These are phyloP conservation scores for Amitus sp. DNA, from an alignment of 2,888 invertebrate genomes.

Conservation along the genomic window DNA sequence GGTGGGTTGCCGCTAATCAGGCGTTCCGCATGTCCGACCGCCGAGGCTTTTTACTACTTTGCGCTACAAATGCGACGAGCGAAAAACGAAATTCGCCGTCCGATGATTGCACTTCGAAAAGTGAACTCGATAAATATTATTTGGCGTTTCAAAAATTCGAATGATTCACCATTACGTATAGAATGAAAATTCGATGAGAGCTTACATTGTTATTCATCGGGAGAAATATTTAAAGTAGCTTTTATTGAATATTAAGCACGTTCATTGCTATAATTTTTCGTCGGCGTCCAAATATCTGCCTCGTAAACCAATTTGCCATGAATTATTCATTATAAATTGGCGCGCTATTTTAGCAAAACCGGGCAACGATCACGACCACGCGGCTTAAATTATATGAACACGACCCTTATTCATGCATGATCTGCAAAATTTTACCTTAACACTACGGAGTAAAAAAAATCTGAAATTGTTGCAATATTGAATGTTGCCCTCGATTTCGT, in stretches of 20 bases:
- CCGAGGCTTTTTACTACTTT: not conserved
- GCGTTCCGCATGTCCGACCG: not conserved
- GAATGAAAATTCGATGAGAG: too few species aligned
- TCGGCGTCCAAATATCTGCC: conserved; percentile 25
- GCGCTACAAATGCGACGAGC: not conserved
- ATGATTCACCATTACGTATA: too few species aligned
- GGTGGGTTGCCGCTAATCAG: not conserved
- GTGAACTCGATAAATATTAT: too few species aligned
- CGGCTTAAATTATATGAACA: conserved; percentile 23
- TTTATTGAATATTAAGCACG: too few species aligned
- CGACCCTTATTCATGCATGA: conserved; percentile 19
- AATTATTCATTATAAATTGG: conserved; percentile 32
- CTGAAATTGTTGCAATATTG: not conserved
- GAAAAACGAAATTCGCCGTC: not conserved
- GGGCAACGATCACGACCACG: conserved; percentile 24
- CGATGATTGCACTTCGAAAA: not conserved
- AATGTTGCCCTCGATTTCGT: too few species aligned
- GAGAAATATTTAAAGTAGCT: too few species aligned
- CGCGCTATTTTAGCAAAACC: conserved; percentile 30
- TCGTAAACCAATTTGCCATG: conserved; percentile 22
- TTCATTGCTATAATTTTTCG: not conserved
- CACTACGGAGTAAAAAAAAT: too few species aligned
- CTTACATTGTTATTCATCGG: too few species aligned
- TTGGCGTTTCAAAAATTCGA: too few species aligned
- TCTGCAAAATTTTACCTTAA: conserved; percentile 5